Percentiles rank a stretch among this genome's conserved stretches.
These are phyloP conservation scores for Diplodus sargus DNA, from an alignment of 2,797 vertebrate genomes.

Conservation along the genomic window DNA sequence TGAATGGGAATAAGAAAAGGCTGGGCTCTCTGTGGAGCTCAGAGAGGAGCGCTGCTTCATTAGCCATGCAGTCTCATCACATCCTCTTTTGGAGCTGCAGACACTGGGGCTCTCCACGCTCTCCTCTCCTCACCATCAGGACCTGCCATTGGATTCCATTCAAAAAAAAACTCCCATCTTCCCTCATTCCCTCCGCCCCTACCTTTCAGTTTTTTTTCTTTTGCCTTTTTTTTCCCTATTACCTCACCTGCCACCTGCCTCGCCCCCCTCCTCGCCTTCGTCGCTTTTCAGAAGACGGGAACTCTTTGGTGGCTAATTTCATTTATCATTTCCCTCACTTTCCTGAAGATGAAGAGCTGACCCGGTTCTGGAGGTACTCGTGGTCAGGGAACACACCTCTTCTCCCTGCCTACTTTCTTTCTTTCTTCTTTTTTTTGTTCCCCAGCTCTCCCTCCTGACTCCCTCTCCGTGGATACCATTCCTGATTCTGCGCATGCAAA, in stretches of 20 bases:
- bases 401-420: constrained; percentile 23
- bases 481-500: constrained; percentile 83
- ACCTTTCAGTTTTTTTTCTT: constrained; percentile 37
- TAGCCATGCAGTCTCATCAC: constrained; percentile 95
- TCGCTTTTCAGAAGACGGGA: constrained; percentile 57
- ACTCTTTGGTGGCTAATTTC: constrained; percentile 81
- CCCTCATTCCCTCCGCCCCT: constrained; percentile 32
- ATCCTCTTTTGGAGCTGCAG: constrained; percentile 90
- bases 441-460: constrained; percentile 66
- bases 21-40: constrained; percentile 92
- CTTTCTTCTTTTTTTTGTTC: constrained; percentile 51
- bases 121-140: constrained; percentile 81
- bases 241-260: constrained; percentile 47
- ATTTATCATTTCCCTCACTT: constrained; percentile 50
- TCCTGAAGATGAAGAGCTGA: constrained; percentile 60
- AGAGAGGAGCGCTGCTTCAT: constrained; percentile 88
- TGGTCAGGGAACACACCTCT: constrained; percentile 61
- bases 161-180: constrained; percentile 77
- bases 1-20: constrained; percentile 97
- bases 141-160: constrained; percentile 90
- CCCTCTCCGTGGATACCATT: constrained; percentile 79
- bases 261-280: not conserved
- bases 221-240: constrained; percentile 26
- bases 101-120: constrained; percentile 80
- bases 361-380: constrained; percentile 54